Conservation (phyloP, 2,888 invertebrate species). For the Graphium colonna region DNA sequence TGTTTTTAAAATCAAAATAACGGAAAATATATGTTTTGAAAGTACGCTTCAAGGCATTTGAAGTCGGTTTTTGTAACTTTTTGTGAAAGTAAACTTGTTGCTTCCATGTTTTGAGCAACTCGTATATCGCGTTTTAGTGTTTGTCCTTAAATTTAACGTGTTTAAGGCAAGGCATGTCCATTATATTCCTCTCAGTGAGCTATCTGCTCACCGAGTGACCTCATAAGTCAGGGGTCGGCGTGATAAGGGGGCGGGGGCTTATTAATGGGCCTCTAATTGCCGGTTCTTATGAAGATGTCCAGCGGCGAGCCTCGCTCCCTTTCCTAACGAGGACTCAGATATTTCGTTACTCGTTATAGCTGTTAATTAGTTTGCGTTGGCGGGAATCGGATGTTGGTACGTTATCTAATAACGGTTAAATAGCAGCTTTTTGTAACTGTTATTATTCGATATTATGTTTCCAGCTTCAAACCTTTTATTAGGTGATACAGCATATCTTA, state of each 20-base stretch:
- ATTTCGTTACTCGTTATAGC: not conserved
- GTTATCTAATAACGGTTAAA: not conserved
- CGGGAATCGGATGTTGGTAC: not conserved
- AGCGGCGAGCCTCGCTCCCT: not conserved
- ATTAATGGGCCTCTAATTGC: constrained; percentile 30
- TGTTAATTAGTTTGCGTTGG: not conserved
- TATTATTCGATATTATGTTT: not conserved
- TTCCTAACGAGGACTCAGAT: constrained; percentile 9
- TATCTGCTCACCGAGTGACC: constrained; percentile 32
- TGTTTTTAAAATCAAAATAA: too few relatives aligned
- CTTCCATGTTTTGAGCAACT: too few relatives aligned
- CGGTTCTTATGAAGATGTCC: constrained; percentile 18
- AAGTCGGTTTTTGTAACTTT: too few relatives aligned
- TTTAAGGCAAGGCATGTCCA: not conserved
- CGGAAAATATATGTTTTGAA: too few relatives aligned
- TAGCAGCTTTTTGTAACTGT: not conserved
- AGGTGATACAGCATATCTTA: too few relatives aligned
- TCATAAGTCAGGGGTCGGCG: constrained; percentile 34
- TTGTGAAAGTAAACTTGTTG: too few relatives aligned
- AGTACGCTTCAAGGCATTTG: too few relatives aligned
- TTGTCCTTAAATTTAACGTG: too few relatives aligned
- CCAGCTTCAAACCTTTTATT: too few relatives aligned
- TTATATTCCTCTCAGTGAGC: not conserved
- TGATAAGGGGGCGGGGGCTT: constrained; percentile 26
- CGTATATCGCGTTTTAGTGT: too few relatives aligned